These are phyloP conservation scores for Tragelaphus scriptus DNA, from an alignment of 2,113 vertebrate species.

Conservation along the genomic window DNA sequence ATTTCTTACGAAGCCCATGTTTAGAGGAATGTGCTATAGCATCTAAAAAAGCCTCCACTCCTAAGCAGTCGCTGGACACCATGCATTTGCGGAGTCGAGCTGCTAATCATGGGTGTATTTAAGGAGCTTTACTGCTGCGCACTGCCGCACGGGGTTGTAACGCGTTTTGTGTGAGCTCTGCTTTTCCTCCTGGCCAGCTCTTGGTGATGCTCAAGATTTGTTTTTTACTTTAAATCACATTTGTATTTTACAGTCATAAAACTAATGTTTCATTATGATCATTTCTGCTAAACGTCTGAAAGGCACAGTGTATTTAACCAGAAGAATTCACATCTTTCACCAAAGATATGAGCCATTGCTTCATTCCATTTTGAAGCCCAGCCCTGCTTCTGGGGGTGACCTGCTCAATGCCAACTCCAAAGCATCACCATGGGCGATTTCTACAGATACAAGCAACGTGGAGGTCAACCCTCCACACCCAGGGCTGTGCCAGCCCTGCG, in stretches of 20 bases:
- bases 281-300: neutral
- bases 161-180: neutral
- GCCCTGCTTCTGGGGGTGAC: neutral
- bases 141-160: neutral
- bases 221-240: neutral
- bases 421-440: neutral
- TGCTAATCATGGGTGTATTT: constrained; percentile 1
- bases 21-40: constrained; percentile 16
- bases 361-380: neutral
- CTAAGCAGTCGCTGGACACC: neutral
- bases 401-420: neutral
- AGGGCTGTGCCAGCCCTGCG: neutral
- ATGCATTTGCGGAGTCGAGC: neutral
- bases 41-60: constrained; percentile 29
- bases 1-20: constrained; percentile 28
- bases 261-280: neutral
- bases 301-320: neutral
- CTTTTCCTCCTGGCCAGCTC: neutral
- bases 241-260: constrained; percentile 19
- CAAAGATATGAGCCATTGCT: neutral
- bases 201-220: neutral
- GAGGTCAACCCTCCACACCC: no score
- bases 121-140: neutral
- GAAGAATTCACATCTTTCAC: neutral
- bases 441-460: neutral